Evolutionary conservation across 1,140 invertebrate species (phyloP).

Genomic region (Tetramorium simillimum): DNA sequence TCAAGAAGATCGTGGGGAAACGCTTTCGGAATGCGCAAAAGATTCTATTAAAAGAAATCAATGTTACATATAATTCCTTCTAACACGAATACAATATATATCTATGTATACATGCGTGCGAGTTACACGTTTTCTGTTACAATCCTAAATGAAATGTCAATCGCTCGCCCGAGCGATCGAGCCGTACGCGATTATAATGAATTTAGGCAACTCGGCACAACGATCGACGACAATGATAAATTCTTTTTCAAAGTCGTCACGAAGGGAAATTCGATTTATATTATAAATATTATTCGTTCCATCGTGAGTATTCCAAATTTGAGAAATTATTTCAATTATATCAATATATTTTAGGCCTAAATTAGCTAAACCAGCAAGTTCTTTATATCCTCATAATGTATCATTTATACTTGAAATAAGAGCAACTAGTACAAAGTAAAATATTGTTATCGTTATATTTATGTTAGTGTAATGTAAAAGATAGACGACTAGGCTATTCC

Average conservation of each 20-base stretch:
- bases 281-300: no score
- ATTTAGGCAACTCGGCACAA: not conserved
- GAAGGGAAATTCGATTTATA: not conserved
- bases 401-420: no score
- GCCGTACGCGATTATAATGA: not conserved
- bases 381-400: no score
- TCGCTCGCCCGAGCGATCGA: not conserved
- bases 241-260: not conserved
- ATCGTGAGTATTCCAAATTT: no score
- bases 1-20: not conserved
- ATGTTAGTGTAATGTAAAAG: no score
- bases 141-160: not conserved
- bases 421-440: no score
- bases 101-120: not conserved
- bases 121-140: constrained; percentile 4
- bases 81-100: not conserved
- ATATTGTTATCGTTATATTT: no score
- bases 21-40: constrained; percentile 27
- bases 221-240: constrained; percentile 18
- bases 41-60: constrained; percentile 51
- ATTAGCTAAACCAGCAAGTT: no score
- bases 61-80: constrained; percentile 55
- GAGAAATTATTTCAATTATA: no score
- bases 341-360: no score
- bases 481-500: no score